A percentile compares a stretch with the other conserved stretches of the same genome.
phyloP scores from a whole-genome alignment of 2,113 vertebrate species.

The Mellivora capensis region DNA sequence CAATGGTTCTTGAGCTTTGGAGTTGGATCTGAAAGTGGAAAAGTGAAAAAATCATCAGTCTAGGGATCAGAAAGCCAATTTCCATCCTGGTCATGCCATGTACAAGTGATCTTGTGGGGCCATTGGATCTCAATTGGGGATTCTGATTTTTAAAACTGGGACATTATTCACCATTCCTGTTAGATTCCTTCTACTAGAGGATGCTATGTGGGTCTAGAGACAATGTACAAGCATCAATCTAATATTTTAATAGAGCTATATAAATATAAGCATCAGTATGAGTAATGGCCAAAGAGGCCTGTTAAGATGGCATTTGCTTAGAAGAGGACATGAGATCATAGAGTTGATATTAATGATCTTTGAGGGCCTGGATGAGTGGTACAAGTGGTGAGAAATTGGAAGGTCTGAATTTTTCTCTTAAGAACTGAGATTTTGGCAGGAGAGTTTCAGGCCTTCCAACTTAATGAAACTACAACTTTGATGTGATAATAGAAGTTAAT shows the following conservation, averaged over 20 bases:
- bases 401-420: conserved; percentile 23
- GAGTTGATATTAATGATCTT: conserved; percentile 22
- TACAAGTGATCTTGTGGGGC: not conserved
- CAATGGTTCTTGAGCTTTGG: conserved; percentile 49
- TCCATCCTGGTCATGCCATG: not conserved
- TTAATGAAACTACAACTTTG: conserved; percentile 43
- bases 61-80: conserved; percentile 65
- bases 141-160: conserved; percentile 53
- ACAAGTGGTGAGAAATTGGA: not conserved
- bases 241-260: conserved; percentile 29
- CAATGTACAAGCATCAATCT: not conserved
- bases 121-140: not conserved
- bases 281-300: not conserved
- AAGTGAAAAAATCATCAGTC: conserved; percentile 41
- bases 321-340: not conserved
- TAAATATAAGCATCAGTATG: not conserved
- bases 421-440: conserved; percentile 36
- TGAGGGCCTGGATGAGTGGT: not conserved
- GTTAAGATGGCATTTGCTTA: not conserved
- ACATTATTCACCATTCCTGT: not conserved
- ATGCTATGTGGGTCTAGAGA: not conserved
- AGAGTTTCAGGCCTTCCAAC: conserved; percentile 4
- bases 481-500: conserved; percentile 15
- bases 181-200: not conserved
- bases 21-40: conserved; percentile 35